These are phyloP conservation scores for Leuctra nigra DNA, from an alignment of 2,888 invertebrate genomes.

Conservation along the genomic window DNA sequence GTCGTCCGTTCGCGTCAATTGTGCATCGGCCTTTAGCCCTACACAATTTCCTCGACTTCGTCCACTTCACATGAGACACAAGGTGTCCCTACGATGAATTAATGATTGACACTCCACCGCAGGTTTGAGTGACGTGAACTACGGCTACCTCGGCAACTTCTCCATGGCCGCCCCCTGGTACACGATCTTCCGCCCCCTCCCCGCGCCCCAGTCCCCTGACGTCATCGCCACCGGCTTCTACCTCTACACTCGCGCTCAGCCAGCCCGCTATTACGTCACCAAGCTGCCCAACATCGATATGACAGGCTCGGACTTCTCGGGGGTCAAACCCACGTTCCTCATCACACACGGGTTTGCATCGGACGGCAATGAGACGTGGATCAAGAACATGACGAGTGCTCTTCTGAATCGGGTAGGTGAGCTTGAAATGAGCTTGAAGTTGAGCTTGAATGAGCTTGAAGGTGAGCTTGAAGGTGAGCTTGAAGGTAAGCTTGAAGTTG, in stretches of 20 bases:
- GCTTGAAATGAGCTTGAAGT: too few relatives aligned
- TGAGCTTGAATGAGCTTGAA: too few relatives aligned
- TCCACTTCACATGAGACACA: too few relatives aligned
- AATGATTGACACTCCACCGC: too few relatives aligned
- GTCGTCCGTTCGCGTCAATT: too few relatives aligned
- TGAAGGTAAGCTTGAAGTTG: too few relatives aligned
- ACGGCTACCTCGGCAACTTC: not conserved
- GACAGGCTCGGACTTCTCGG: slow-evolving; percentile 5
- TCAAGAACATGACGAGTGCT: slow-evolving; percentile 49
- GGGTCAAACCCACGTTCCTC: slow-evolving; percentile 9
- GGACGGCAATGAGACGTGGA: slow-evolving; percentile 51
- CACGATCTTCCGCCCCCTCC: not conserved
- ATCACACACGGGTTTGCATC: slow-evolving; percentile 60
- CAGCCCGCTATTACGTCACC: not conserved
- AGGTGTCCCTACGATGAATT: too few relatives aligned
- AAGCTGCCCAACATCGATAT: not conserved
- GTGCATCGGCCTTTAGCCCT: too few relatives aligned
- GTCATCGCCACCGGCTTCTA: slow-evolving; percentile 37
- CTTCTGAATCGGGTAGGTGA: slow-evolving; percentile 50
- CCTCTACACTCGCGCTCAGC: slow-evolving; percentile 34
- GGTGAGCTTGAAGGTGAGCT: too few relatives aligned
- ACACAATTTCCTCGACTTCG: too few relatives aligned
- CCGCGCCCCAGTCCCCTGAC: slow-evolving; percentile 31
- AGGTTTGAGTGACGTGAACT: not conserved
- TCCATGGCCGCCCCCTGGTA: slow-evolving; percentile 4